phyloP scores from a whole-genome alignment of 35 echinoderm and acorn worm species.

The Amphiura filiformis region DNA sequence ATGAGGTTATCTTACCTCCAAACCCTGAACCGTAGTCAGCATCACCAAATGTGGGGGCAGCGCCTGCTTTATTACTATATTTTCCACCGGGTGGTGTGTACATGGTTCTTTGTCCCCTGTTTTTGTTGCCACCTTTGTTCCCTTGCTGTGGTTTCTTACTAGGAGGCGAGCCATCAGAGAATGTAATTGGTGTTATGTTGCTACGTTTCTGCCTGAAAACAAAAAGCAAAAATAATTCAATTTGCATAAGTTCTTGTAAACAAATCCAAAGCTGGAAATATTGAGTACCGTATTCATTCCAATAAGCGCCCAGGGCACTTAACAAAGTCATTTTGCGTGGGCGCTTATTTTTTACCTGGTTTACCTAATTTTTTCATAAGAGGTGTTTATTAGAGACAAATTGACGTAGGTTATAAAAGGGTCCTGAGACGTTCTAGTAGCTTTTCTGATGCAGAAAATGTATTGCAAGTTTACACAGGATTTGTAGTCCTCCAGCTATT shows the following conservation, averaged over 20 bases:
- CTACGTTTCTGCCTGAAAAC: constrained; percentile 64
- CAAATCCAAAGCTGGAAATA: neutral
- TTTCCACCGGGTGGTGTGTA: constrained; percentile 84
- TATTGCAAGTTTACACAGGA: too few relatives aligned
- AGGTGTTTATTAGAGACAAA: too few relatives aligned
- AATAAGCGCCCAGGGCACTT: too few relatives aligned
- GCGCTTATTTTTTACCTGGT: too few relatives aligned
- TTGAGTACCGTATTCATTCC: neutral
- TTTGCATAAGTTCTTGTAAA: neutral
- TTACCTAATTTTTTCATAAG: too few relatives aligned
- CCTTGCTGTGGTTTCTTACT: constrained; percentile 45
- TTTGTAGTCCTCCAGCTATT: too few relatives aligned
- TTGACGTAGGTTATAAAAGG: too few relatives aligned
- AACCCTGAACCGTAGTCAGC: constrained; percentile 64
- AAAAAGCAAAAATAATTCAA: neutral
- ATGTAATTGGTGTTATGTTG: constrained; percentile 88
- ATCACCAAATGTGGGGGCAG: constrained; percentile 76
- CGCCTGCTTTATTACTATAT: constrained; percentile 79
- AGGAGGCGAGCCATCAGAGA: constrained; percentile 44
- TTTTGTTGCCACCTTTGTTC: constrained; percentile 31
- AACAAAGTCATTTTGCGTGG: too few relatives aligned
- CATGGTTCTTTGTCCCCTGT: constrained; percentile 33
- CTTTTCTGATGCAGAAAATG: too few relatives aligned
- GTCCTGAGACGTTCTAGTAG: too few relatives aligned
- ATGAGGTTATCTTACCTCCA: too few relatives aligned